Base-by-base conservation (phyloP, 2,888 invertebrate species). In the Athripsodes cinereus region DNA sequence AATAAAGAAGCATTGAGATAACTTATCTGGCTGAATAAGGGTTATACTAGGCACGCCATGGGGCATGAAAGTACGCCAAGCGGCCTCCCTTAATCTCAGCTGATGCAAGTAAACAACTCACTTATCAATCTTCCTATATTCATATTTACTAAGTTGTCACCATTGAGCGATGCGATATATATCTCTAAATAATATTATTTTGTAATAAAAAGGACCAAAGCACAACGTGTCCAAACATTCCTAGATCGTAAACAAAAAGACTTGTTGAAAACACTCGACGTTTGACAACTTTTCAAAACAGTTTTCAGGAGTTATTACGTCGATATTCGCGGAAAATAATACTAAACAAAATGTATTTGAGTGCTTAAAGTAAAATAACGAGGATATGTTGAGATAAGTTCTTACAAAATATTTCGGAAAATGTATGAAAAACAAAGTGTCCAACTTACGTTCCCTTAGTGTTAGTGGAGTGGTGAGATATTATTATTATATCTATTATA, bases 341-440 rank as follows among this genome's bases (percentile, higher is more conserved):
- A 35, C 35, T 13, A n/a, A 40, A 22, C 48, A 18, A 26, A 53
- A 48, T 18, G 44, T 18, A 20, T 52, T 53, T 53, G 13, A 40
- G 13, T 8, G 16, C 26, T 34, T 34, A 52, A 11, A 31, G 52
- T 44, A 13, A 22, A 18, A 46, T 49, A 31, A 8, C 31, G 31
- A 11, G 40, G n/a, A 47, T 31, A 55, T 40, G 26, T 48, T 55
- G 31, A 52, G 20, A 50, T 34, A 53, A 44, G 20, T 52, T 20
- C 11, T 21, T 55, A 50, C 46, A 46, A 61, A 53, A 49, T 52
- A 55, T 53, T 31, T 31, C 76, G 78, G 78, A 76, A 78, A 78
- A 71, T 75, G 74, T 8, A 40, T 77, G 78, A 77, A 78, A 78
- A 78, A 72, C 55, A 58, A 55, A 52, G 55, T 52, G 59, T 56